Conservation (phyloP, 2,888 invertebrate species). For the Parthenolecanium corni region DNA sequence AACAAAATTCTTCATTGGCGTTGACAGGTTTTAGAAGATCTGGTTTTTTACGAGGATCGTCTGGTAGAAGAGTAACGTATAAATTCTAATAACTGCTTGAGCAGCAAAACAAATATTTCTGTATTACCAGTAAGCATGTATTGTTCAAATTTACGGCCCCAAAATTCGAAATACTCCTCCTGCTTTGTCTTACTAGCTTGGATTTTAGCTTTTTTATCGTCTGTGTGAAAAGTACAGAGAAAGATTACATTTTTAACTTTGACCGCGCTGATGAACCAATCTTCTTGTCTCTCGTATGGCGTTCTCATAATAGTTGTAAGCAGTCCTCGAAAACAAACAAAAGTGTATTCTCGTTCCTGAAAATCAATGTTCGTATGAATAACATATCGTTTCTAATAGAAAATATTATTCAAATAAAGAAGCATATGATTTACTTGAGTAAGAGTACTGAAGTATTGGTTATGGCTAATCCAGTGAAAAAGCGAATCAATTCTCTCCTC, state of each 20-base stretch:
- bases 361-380: not conserved
- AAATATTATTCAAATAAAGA: too few species aligned
- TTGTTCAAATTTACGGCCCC: slow-evolving; percentile 21
- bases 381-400: not conserved
- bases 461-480: slow-evolving; percentile 6
- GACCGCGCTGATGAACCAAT: slow-evolving; percentile 12
- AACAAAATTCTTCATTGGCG: slow-evolving; percentile 10
- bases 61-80: not conserved
- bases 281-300: slow-evolving; percentile 11
- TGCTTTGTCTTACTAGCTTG: not conserved
- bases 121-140: slow-evolving; percentile 2
- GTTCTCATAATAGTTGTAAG: slow-evolving; percentile 15
- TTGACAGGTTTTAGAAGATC: not conserved
- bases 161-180: slow-evolving; percentile 8
- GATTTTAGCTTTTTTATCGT: slow-evolving; percentile 11
- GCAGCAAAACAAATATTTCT: not conserved
- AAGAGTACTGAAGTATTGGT: too few species aligned
- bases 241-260: slow-evolving; percentile 15
- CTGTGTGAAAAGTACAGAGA: slow-evolving; percentile 11
- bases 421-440: too few species aligned
- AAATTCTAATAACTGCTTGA: not conserved
- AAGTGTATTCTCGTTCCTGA: not conserved
- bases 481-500: slow-evolving; percentile 10
- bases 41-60: not conserved
- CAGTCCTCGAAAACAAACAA: slow-evolving; percentile 9